phyloP scores from a whole-genome alignment of 2,797 vertebrate genomes.

The Pangasius krempfi region DNA sequence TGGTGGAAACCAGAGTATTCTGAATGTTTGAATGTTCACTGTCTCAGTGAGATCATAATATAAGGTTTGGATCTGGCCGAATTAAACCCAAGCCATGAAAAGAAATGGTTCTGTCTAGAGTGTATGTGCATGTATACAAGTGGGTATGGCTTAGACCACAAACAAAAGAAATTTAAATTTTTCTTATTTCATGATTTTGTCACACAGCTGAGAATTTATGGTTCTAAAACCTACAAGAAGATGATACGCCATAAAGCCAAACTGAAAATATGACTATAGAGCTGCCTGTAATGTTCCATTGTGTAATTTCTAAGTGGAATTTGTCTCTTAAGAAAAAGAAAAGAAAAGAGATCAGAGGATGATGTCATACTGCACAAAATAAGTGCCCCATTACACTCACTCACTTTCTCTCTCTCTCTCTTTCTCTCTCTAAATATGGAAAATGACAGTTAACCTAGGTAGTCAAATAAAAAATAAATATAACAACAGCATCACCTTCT shows the following conservation, averaged over 20 bases:
- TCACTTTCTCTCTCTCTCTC: background rate
- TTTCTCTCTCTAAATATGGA: background rate
- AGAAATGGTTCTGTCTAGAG: background rate
- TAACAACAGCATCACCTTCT: background rate
- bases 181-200: conserved; percentile 26
- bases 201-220: conserved; percentile 37
- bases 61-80: background rate
- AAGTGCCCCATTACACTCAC: background rate
- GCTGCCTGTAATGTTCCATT: conserved; percentile 28
- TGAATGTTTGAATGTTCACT: conserved; percentile 10
- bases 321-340: background rate
- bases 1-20: conserved; percentile 2
- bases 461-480: background rate
- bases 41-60: background rate
- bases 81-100: background rate
- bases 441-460: background rate
- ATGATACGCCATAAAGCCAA: conserved; percentile 5
- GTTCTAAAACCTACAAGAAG: conserved; percentile 28
- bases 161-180: conserved; percentile 19
- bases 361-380: background rate
- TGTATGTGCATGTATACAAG: background rate
- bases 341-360: background rate
- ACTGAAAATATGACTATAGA: conserved; percentile 23
- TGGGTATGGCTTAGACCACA: background rate
- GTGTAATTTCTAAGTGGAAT: conserved; percentile 6